A percentile compares a stretch with the other conserved stretches of the same genome.
phyloP scores from a whole-genome alignment of 2,797 vertebrate genomes.

The Nannoperca australis region DNA sequence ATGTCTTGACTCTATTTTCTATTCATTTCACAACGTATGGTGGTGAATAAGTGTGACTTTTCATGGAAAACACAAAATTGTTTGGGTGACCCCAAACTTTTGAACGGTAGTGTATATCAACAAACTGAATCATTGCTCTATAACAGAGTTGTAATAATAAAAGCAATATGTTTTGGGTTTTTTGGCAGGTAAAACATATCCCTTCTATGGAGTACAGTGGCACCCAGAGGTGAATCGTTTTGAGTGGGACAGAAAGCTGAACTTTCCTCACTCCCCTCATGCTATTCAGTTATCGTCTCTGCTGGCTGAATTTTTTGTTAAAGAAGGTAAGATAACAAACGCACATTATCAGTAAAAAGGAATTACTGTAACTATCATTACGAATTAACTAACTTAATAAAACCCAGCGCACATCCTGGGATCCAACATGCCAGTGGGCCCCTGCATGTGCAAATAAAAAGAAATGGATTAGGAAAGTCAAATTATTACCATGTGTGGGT shows the following conservation, averaged over 20 bases:
- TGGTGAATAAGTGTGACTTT: too few relatives aligned
- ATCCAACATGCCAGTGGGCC: neutral
- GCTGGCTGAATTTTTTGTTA: constrained; percentile 85
- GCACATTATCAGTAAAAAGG: neutral
- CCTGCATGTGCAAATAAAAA: too few relatives aligned
- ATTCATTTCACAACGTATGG: too few relatives aligned
- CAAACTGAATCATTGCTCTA: neutral
- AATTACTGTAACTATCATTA: neutral
- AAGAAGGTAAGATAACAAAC: constrained; percentile 82
- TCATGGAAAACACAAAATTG: too few relatives aligned
- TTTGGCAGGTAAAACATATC: constrained; percentile 80
- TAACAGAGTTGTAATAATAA: neutral
- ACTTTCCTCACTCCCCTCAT: constrained; percentile 83
- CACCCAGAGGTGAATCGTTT: constrained; percentile 89
- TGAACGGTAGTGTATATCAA: too few relatives aligned
- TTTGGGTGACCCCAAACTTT: too few relatives aligned
- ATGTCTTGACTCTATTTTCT: too few relatives aligned
- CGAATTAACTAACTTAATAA: too few relatives aligned
- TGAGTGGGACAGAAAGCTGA: constrained; percentile 77
- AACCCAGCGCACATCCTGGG: neutral
- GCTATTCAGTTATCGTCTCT: constrained; percentile 82
- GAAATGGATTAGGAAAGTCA: neutral
- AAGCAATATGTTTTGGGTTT: neutral
- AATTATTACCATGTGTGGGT: neutral
- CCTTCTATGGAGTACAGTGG: constrained; percentile 90